Percentiles rank a stretch among this genome's conserved stretches.
These are phyloP conservation scores for Sussaba pulchella DNA, from an alignment of 2,888 invertebrate species.

Conservation along the genomic window DNA sequence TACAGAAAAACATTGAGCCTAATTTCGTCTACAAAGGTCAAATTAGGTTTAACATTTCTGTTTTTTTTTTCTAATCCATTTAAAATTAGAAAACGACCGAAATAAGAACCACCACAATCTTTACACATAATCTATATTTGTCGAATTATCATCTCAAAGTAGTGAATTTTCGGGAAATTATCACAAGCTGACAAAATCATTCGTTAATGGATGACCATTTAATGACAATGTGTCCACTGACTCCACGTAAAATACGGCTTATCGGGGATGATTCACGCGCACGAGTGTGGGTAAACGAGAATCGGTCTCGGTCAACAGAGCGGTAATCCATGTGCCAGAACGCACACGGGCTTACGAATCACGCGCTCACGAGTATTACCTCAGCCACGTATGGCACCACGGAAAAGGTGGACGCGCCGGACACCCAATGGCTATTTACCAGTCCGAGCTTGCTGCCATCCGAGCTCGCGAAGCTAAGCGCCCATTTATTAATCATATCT, in stretches of 20 bases:
- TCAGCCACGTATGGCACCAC: background rate
- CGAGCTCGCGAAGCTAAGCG: conserved; percentile 62
- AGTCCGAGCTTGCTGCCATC: conserved; percentile 17
- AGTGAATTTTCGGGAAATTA: conserved; percentile 2
- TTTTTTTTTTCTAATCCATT: too few species aligned
- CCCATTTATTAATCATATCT: conserved; percentile 81
- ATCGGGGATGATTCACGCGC: conserved; percentile 8
- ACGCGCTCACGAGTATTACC: background rate
- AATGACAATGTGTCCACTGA: background rate
- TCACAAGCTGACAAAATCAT: conserved; percentile 2
- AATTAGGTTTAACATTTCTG: too few species aligned
- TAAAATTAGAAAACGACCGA: too few species aligned
- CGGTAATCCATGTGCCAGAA: conserved; percentile 10
- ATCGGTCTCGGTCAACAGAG: background rate
- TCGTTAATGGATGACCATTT: background rate
- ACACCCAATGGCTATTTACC: too few species aligned
- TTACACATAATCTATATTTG: too few species aligned
- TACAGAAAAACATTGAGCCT: too few species aligned
- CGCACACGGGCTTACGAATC: background rate
- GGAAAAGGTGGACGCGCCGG: too few species aligned
- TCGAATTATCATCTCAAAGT: too few species aligned
- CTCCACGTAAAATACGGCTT: background rate
- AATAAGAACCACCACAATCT: too few species aligned
- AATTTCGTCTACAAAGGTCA: too few species aligned
- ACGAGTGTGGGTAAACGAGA: background rate